Evolutionary conservation across 2,888 invertebrate genomes (phyloP).

Genomic region (Caenorhabditis uteleia): DNA sequence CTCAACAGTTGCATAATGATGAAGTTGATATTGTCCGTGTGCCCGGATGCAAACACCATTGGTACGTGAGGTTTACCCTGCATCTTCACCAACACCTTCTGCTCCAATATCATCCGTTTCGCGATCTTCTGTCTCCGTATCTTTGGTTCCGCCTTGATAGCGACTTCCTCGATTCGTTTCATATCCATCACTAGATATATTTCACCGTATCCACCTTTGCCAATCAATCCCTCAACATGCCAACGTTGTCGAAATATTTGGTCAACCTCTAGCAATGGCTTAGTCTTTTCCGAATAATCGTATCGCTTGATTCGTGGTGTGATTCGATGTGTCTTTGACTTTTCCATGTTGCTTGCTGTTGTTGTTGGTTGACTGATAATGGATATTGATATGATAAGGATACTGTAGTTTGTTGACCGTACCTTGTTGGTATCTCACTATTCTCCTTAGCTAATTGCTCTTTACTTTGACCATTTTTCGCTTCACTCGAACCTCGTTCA

Average conservation of each 20-base stretch:
- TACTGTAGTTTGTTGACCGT: too few species aligned
- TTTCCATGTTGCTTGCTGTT: too few species aligned
- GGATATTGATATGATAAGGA: too few species aligned
- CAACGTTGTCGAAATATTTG: conserved; percentile 41
- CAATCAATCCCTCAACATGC: conserved; percentile 45
- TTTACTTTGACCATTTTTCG: too few species aligned
- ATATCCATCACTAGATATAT: conserved; percentile 54
- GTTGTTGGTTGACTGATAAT: too few species aligned
- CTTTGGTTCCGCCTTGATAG: conserved; percentile 57
- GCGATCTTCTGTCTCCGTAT: conserved; percentile 39
- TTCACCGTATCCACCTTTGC: conserved; percentile 55
- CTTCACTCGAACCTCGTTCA: too few species aligned
- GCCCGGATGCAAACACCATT: conserved; percentile 49
- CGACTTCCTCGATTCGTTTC: conserved; percentile 43
- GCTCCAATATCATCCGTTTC: conserved; percentile 58
- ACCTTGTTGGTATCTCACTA: too few species aligned
- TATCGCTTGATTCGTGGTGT: too few species aligned
- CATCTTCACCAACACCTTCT: conserved; percentile 46
- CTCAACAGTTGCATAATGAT: conserved; percentile 56
- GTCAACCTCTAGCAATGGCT: conserved; percentile 36
- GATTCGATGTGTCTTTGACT: too few species aligned
- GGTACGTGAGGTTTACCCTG: conserved; percentile 58
- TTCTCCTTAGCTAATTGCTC: too few species aligned
- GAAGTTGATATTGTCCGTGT: conserved; percentile 33
- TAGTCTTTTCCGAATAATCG: too few species aligned